phyloP scores from a whole-genome alignment of 2,888 invertebrate genomes.

The Phaedon cochleariae region DNA sequence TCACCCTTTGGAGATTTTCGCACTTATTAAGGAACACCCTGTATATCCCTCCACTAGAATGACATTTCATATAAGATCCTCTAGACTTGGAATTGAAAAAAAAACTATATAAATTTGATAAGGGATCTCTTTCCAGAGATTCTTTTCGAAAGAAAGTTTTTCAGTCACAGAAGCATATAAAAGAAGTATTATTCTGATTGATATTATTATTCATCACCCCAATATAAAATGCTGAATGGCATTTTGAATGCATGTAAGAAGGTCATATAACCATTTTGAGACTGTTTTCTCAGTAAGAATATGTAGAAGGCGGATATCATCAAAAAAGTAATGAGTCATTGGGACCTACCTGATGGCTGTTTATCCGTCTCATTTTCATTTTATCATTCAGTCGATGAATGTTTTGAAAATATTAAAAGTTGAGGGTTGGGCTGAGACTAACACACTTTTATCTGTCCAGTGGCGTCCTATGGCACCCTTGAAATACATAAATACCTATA shows the following conservation, averaged over 20 bases:
- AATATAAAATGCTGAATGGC: too few species aligned
- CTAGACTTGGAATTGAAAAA: too few species aligned
- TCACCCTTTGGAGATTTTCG: too few species aligned
- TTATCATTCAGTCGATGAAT: conserved; percentile 46
- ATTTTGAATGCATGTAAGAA: background rate
- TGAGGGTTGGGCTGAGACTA: conserved; percentile 47
- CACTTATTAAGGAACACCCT: too few species aligned
- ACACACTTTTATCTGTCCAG: conserved; percentile 26
- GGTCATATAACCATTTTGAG: conserved; percentile 13
- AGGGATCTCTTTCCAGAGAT: too few species aligned
- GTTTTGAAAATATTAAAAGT: conserved; percentile 44
- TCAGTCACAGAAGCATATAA: too few species aligned
- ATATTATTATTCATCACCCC: too few species aligned
- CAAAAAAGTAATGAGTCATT: conserved; percentile 41
- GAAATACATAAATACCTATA: background rate
- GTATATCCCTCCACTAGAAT: too few species aligned
- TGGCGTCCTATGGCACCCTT: conserved; percentile 19
- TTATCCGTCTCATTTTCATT: conserved; percentile 40
- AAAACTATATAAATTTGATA: too few species aligned
- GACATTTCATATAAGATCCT: too few species aligned
- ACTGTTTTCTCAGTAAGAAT: conserved; percentile 18
- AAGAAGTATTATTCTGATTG: too few species aligned
- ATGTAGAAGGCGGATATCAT: conserved; percentile 35
- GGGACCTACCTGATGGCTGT: conserved; percentile 44
- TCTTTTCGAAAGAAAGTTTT: too few species aligned